Percentiles rank a stretch among this genome's conserved stretches.
Conservation (phyloP, 2,113 vertebrate species). For the Pomatorhinus ruficollis region DNA sequence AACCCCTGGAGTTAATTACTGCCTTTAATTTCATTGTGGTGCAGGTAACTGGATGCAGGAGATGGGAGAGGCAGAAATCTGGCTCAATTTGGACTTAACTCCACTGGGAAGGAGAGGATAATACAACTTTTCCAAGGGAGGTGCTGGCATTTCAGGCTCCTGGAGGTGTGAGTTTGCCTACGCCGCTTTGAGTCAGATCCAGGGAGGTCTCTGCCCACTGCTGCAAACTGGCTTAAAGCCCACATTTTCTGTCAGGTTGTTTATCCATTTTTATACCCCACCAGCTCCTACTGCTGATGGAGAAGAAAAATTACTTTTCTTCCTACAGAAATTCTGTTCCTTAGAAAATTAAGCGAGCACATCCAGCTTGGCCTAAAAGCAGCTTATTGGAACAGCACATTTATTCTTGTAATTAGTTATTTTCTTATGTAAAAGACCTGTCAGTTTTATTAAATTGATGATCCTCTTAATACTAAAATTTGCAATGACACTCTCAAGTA, state of each 20-base stretch:
- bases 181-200: conserved; percentile 28
- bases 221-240: conserved; percentile 36
- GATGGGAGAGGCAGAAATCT: background rate
- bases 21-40: background rate
- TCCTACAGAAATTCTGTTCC: conserved; percentile 50
- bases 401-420: background rate
- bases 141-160: conserved; percentile 2
- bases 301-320: background rate
- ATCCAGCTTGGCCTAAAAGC: background rate
- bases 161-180: conserved; percentile 29
- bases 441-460: background rate
- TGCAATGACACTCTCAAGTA: background rate
- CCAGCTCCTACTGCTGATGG: conserved; percentile 4
- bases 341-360: background rate
- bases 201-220: conserved; percentile 36
- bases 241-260: conserved; percentile 17
- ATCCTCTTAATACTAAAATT: background rate
- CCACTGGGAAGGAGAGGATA: background rate
- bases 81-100: background rate
- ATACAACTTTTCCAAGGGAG: background rate
- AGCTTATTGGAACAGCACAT: background rate
- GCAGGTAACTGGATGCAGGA: background rate
- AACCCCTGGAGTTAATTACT: background rate
- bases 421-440: background rate
- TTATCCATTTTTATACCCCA: conserved; percentile 34